Evolutionary conservation across 2,888 invertebrate species (phyloP), one percentile per base, ranked within the genome.

Genomic region (Noctuana brunneofusca): DNA sequence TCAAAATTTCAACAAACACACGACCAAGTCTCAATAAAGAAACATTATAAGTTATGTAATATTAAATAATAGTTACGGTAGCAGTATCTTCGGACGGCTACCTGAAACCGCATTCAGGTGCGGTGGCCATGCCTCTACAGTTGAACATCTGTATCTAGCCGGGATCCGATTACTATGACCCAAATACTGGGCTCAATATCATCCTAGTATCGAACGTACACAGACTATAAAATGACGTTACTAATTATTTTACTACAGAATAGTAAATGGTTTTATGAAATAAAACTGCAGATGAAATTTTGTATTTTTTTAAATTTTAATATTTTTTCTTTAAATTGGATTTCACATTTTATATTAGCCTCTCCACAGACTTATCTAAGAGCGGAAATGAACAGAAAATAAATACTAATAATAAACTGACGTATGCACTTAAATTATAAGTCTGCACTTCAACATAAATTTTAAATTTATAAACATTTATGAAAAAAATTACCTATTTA

Each of bases 81-180:
- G 59, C 59, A 46, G 59, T 59, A 59, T 59, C 59, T 32, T 53
- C 59, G 20, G 46, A 24, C 53, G 32, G 59, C 59, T 53, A 53
- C 59, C 32, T 58, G 32, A 46, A 59, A 59, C 59, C 59, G 32
- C 59, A 59, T 32, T 46, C 53, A 16, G 43, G 43, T 59, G 59
- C 59, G 59, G 59, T 53, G 43, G 52, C 27, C 30, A 4, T 14
- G 30, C 53, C 16, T 53, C 53, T 53, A 30, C 52, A 43, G 20
- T 20, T n/a, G 55, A 22, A 11, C 59, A 59, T 59, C 59, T 32
- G 46, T 53, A 18, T 20, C 43, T 18, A 16, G 8, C n/a, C n/a
- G 52, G 14, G 53, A 6, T 59, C 22, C 0, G 46, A 22, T 59
- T 59, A 46, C 59, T 2, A 6, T 53, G 52, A 20, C 43, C 53